Evolutionary conservation across 1,140 invertebrate genomes (phyloP), one percentile per base, ranked within the genome.

Genomic region (Capitella teleta): DNA sequence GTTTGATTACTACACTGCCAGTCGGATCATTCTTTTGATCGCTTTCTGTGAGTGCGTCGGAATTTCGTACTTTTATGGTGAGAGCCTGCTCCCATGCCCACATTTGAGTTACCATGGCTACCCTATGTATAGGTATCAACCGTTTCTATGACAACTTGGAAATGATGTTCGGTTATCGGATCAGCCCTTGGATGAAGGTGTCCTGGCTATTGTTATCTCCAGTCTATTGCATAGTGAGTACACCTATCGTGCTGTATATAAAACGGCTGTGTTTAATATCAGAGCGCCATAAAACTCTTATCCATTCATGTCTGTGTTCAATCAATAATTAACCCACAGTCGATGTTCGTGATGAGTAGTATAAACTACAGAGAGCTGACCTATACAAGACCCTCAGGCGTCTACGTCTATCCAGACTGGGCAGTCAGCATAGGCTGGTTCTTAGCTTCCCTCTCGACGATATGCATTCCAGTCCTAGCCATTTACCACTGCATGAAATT

Each of bases 41-140:
- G 73, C 80, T n/a, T 65, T 82, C 24, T 73, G 83, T 49, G 85
- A 89, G 73, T 75, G 83, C 2, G 62, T 83, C 14, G 80, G 81
- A 34, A 78, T 86, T 5, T 74, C 80, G 1, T 87, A 83, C 78
- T 79, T 81, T 19, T 88, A 87, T 66, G 84, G 84, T 64, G 60
- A 55, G 30, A 10, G n/a, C 30, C 30, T 10, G 30, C n/a, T n/a
- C n/a, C n/a, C n/a, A n/a, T n/a, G n/a, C n/a, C n/a, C n/a, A n/a
- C n/a, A n/a, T n/a, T n/a, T n/a, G n/a, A n/a, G n/a, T n/a, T n/a
- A n/a, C n/a, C n/a, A n/a, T n/a, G n/a, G n/a, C n/a, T n/a, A n/a
- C n/a, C n/a, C n/a, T n/a, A n/a, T n/a, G n/a, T n/a, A n/a, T 50
- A 72, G 68, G 80, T 21, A 73, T 76, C 5, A 61, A 76, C 12